A percentile compares a stretch with the other conserved stretches of the same genome.
phyloP scores from a whole-genome alignment of 2,888 invertebrate species.

The Cheilosia variabilis region DNA sequence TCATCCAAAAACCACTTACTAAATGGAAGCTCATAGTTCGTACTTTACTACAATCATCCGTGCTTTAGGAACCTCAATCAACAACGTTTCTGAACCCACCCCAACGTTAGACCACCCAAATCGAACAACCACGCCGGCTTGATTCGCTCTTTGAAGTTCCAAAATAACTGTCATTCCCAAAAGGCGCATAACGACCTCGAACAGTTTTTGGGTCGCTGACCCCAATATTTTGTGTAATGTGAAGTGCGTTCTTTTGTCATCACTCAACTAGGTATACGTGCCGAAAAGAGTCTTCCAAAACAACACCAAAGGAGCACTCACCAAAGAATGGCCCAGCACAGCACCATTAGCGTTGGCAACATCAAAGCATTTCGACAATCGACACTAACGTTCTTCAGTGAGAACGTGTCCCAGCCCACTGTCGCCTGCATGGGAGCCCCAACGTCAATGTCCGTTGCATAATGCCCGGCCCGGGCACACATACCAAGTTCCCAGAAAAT shows the following conservation, averaged over 20 bases:
- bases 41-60: too few species aligned
- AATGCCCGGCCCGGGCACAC: slow-evolving; percentile 37
- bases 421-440: slow-evolving; percentile 51
- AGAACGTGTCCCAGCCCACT: slow-evolving; percentile 53
- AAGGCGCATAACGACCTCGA: background rate
- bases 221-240: background rate
- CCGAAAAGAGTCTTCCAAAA: slow-evolving; percentile 25
- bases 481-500: slow-evolving; percentile 42
- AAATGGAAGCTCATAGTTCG: too few species aligned
- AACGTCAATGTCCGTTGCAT: slow-evolving; percentile 66
- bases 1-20: too few species aligned
- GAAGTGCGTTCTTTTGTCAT: slow-evolving; percentile 4
- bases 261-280: background rate
- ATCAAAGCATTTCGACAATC: slow-evolving; percentile 54
- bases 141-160: background rate
- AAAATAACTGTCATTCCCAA: background rate
- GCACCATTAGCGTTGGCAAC: slow-evolving; percentile 16
- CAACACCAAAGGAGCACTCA: slow-evolving; percentile 19
- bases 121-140: background rate
- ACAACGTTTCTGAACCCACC: too few species aligned
- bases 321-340: slow-evolving; percentile 29
- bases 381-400: slow-evolving; percentile 26
- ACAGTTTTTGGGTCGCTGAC: background rate
- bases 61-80: too few species aligned
- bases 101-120: background rate